phyloP scores from a whole-genome alignment of 2,113 vertebrate species.

The Pipra filicauda region DNA sequence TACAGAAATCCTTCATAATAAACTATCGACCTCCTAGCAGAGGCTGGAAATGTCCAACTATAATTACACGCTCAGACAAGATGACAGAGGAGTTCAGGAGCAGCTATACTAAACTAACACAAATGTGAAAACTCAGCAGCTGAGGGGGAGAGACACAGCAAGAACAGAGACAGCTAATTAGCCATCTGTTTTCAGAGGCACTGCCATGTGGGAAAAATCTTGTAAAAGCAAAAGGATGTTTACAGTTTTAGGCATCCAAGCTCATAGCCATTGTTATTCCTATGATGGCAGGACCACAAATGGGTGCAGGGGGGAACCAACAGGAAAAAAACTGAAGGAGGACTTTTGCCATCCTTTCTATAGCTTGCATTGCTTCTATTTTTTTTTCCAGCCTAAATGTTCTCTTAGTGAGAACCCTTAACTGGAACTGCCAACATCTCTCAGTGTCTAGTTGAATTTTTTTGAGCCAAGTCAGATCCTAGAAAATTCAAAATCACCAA shows the following conservation, averaged over 20 bases:
- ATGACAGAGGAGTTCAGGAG: slow-evolving; percentile 12
- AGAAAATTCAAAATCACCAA: not conserved
- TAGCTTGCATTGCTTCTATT: not conserved
- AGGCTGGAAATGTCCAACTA: not conserved
- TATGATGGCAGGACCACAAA: not conserved
- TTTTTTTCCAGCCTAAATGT: not conserved
- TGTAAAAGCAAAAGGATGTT: not conserved
- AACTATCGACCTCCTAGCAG: not conserved
- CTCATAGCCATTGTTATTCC: not conserved
- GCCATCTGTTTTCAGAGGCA: not conserved
- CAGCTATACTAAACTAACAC: slow-evolving; percentile 18
- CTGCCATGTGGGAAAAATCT: slow-evolving; percentile 8
- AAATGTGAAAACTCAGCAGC: slow-evolving; percentile 29
- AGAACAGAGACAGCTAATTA: not conserved
- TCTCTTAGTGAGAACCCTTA: not conserved
- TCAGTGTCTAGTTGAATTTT: not conserved
- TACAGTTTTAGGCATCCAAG: not conserved
- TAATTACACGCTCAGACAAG: slow-evolving; percentile 15
- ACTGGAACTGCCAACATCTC: not conserved
- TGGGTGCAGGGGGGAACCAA: not conserved
- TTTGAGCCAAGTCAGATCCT: not conserved
- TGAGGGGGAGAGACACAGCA: not conserved
- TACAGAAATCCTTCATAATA: not conserved
- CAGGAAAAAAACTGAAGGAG: not conserved
- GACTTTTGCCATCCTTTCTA: not conserved